Evolutionary conservation across 2,888 invertebrate species (phyloP).

Genomic region (Standfussiana lucernea): DNA sequence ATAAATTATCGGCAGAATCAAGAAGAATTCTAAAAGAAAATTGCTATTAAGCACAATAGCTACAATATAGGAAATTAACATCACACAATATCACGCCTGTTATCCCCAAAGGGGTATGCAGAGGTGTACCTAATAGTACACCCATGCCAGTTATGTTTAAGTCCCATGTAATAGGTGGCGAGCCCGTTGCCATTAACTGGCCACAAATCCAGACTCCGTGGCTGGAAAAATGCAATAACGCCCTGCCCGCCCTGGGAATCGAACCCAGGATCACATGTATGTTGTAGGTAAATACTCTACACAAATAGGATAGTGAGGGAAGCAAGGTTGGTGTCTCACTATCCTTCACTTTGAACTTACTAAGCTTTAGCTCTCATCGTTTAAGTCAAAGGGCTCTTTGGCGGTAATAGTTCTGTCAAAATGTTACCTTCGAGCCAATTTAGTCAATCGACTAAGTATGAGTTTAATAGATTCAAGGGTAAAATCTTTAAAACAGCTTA

Average conservation of each 20-base stretch:
- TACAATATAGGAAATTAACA: too few relatives aligned
- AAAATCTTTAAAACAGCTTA: constrained; percentile 3
- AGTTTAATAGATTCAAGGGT: constrained; percentile 29
- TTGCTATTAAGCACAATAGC: not conserved
- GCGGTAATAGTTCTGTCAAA: not conserved
- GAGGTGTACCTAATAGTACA: too few relatives aligned
- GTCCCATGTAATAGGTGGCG: too few relatives aligned
- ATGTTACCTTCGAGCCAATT: constrained; percentile 32
- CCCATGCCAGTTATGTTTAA: too few relatives aligned
- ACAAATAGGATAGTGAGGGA: not conserved
- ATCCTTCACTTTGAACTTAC: not conserved
- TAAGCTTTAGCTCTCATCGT: not conserved
- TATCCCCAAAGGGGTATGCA: too few relatives aligned
- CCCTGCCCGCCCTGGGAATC: too few relatives aligned
- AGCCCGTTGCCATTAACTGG: too few relatives aligned
- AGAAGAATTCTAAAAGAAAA: not conserved
- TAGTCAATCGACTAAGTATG: constrained; percentile 16
- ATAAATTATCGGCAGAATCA: not conserved
- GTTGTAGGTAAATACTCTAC: too few relatives aligned
- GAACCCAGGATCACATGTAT: too few relatives aligned
- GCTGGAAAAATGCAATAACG: too few relatives aligned
- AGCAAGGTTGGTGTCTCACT: not conserved
- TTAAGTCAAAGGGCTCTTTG: not conserved
- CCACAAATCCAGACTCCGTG: too few relatives aligned
- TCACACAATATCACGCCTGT: too few relatives aligned